Evolutionary conservation across 92 coral and sea anemone species (phyloP).

Genomic region (Porites lobata): DNA sequence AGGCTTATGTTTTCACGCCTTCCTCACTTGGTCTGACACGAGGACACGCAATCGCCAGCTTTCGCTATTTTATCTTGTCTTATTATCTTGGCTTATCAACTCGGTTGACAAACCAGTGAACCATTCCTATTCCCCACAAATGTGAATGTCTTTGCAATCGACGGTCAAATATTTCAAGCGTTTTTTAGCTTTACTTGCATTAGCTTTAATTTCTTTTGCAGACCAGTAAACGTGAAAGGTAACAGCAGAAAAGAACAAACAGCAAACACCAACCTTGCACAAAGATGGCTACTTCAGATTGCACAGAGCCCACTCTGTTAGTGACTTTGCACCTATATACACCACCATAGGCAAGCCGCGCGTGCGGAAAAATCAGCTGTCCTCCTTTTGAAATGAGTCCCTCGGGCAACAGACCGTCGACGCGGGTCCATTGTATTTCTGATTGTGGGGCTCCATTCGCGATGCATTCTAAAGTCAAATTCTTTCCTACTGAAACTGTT

Average conservation of each 20-base stretch:
- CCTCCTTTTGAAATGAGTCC: constrained; percentile 69
- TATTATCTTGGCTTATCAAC: too few relatives aligned
- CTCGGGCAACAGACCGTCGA: constrained; percentile 63
- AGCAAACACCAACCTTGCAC: constrained; percentile 76
- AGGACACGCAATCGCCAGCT: too few relatives aligned
- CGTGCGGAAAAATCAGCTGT: constrained; percentile 57
- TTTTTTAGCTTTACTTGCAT: too few relatives aligned
- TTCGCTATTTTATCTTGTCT: too few relatives aligned
- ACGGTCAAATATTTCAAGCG: too few relatives aligned
- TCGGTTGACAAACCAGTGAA: neutral
- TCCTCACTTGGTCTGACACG: too few relatives aligned
- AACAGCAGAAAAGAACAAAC: neutral
- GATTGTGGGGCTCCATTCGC: constrained; percentile 87
- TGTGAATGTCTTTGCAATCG: too few relatives aligned
- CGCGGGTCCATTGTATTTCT: constrained; percentile 75
- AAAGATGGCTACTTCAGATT: constrained; percentile 79
- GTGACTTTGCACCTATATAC: constrained; percentile 74
- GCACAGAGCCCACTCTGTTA: constrained; percentile 90
- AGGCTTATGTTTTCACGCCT: too few relatives aligned
- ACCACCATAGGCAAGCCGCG: constrained; percentile 77
- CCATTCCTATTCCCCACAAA: neutral
- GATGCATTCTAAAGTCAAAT: constrained; percentile 79
- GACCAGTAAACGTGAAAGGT: neutral
- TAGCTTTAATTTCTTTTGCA: neutral
- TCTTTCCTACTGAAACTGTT: constrained; percentile 85